Evolutionary conservation across 2,888 invertebrate genomes (phyloP), one percentile per base, ranked within the genome.

Genomic region (Melanargia galathea): DNA sequence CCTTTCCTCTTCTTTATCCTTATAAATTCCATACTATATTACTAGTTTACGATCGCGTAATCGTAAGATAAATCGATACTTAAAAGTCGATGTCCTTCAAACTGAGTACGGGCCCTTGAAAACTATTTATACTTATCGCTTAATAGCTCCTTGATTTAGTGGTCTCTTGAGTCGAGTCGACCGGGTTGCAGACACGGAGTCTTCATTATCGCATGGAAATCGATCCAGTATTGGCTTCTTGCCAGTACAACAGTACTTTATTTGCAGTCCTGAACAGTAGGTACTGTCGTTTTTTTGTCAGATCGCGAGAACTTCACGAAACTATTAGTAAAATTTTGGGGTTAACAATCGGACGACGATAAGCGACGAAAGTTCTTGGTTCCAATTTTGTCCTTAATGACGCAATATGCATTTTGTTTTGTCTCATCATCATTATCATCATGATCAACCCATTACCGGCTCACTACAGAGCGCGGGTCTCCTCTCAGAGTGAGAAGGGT

Each of bases 181-280:
- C 30, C 10, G 57, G 57, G 20, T 8, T 24, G 43, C 18, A 26
- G 57, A 57, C 43, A 35, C 11, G 24, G 43, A 46, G 58, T 18
- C 33, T 52, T 63, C 58, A 63, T 63, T 52, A 58, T 45, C 57
- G 18, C 33, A 16, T n/a, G 57, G 11, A 55, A 55, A 63, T 64
- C 60, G 55, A 49, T 60, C 49, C 56, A 43, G 16, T 10, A 13
- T 51, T 64, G 61, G 57, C 56, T 16, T 13, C 20, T 20, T 30
- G 43, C 61, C 64, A 64, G 45, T 46, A 20, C 56, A 5, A 10
- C 13, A 52, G 22, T 10, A 22, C 13, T 55, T 63, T 48, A 40
- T 55, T 40, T 33, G 43, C 26, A 52, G 13, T 26, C 38, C 38
- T 10, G 48, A 63, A 35, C 20, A 26, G 16, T n/a, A n/a, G n/a